Evolutionary conservation across 2,888 invertebrate genomes (phyloP), one percentile per base, ranked within the genome.

Genomic region (Plebejus argus): DNA sequence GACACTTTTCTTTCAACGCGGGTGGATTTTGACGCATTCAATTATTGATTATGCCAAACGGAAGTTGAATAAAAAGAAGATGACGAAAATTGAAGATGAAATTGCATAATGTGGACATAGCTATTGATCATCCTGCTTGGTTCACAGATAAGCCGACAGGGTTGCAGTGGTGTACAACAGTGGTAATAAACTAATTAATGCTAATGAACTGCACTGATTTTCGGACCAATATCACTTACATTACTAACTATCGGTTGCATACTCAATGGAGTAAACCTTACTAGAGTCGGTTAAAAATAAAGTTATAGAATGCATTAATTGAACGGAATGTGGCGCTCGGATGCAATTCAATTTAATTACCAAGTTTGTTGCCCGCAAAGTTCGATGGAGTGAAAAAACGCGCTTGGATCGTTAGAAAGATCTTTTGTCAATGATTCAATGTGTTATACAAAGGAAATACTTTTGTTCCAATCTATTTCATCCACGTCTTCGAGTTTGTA

Each of bases 271-370:
- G 23, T 10, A 23, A 20, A 10, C 61, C 20, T 61, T 61, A 70
- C 76, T 58, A 28, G 71, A 58, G 70, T 33, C 49, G 35, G 53
- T 58, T 70, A 33, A 53, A 70, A 72, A 72, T 56, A 56, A 35
- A 70, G 61, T 20, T 66, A 45, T 72, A 45, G 49, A 49, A 53
- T 49, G 49, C 15, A 53, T 53, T 49, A 74, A 49, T 74, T 23
- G 74, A 28, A 53, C 74, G 49, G 15, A 74, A 74, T 74, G 53
- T 53, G 72, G 74, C 53, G 53, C 53, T 23, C 28, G 49, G 23
- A 74, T 74, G 74, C 74, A 74, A 74, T 74, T 74, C 74, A 53
- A 74, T 74, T 74, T 53, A 74, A 74, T 74, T 28, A 53, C 74
- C 18, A 74, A 74, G 74, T 74, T 74, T 74, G 72, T 45, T 72